Evolutionary conservation across 2,113 vertebrate species (phyloP), one percentile per base, ranked within the genome.

Genomic region (Hippocampus guttulatus): DNA sequence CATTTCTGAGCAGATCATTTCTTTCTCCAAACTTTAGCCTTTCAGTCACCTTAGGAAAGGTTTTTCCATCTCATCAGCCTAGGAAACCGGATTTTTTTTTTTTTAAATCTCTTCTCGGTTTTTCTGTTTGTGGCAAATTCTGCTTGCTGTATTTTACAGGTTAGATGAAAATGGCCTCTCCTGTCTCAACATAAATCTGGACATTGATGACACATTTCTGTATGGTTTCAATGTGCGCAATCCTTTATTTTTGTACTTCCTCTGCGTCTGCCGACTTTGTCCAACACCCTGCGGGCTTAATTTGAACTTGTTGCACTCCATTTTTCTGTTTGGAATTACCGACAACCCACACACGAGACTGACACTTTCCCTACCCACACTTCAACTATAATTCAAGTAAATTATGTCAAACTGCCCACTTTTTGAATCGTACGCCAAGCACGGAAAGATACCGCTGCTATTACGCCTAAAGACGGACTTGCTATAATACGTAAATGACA

Each of bases 261-360:
- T 41, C 62, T 23, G 33, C 38, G 20, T 64, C 21, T 12, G 40
- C 43, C 21, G 21, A 64, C 62, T 23, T 12, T n/a, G 9, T n/a
- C 20, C 2, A 41, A 41, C 8, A 64, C 62, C 38, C 62, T 2
- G 62, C 21, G 21, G 38, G 38, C 62, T 64, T 64, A 64, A 41
- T 64, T 64, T 64, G 62, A 64, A 64, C 62, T 64, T 41, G 18
- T 64, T 64, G 62, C 62, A n/a, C 62, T 64, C 27, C 38, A 23
- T 64, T 40, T 64, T 41, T 64, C 40, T 43, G 38, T 64, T 21
- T 64, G 9, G 62, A 64, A 64, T 64, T 41, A 64, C 62, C 21
- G 38, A 41, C 62, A 41, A 14, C 62, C 62, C 62, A 64, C 62
- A 64, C 62, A 64, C 38, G 11, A 41, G 58, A 60, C 27, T 60